phyloP scores from a whole-genome alignment of 2,113 vertebrate genomes.

The Abramis brama region DNA sequence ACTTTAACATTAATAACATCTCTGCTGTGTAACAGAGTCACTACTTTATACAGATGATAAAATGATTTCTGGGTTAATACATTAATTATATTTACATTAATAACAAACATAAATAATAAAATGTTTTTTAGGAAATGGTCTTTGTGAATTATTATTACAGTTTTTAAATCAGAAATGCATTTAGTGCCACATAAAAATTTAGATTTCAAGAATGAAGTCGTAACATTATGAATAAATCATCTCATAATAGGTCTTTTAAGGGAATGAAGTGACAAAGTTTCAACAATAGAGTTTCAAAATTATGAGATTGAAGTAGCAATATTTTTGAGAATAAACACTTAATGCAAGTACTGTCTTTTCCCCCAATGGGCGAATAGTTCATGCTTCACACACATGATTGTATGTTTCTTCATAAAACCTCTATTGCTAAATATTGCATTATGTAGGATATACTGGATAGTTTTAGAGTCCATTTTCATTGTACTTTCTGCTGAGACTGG shows the following conservation, averaged over 20 bases:
- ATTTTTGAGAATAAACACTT: background rate
- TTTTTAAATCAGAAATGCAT: background rate
- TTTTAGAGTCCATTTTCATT: background rate
- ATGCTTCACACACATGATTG: background rate
- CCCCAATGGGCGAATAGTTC: background rate
- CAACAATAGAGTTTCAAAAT: background rate
- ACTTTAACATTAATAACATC: background rate
- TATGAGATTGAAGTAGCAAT: background rate
- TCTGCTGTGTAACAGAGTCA: background rate
- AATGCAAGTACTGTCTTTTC: background rate
- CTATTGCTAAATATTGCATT: background rate
- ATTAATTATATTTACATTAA: background rate
- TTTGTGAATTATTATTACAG: background rate
- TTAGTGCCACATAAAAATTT: background rate
- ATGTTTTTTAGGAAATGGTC: background rate
- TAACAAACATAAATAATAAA: background rate
- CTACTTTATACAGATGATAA: background rate
- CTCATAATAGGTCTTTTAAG: background rate
- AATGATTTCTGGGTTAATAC: background rate
- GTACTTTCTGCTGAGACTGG: background rate
- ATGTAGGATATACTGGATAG: background rate
- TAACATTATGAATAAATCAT: background rate
- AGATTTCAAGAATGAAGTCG: background rate
- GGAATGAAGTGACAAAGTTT: background rate
- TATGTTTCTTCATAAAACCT: background rate